Conservation (phyloP, 2,113 vertebrate species). For the Mesembrinibis cayennensis region DNA sequence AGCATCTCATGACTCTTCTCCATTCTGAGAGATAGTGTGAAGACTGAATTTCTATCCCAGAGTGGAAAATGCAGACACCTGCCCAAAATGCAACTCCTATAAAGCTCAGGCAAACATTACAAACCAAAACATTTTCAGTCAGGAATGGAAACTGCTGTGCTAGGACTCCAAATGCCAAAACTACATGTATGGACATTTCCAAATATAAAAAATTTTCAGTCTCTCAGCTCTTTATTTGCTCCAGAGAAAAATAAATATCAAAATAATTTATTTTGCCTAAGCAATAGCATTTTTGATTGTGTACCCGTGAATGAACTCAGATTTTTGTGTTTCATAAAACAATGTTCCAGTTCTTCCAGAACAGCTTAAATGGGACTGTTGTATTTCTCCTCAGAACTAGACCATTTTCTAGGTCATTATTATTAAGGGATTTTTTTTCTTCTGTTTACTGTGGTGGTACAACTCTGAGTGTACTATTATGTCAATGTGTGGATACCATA, state of each 20-base stretch:
- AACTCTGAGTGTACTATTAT: not conserved
- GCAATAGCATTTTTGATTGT: not conserved
- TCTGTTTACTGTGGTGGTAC: not conserved
- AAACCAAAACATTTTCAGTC: not conserved
- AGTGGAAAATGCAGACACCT: not conserved
- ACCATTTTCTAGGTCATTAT: not conserved
- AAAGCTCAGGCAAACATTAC: not conserved
- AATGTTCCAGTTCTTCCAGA: not conserved
- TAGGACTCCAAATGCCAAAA: not conserved
- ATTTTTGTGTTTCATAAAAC: not conserved
- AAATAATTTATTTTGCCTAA: not conserved
- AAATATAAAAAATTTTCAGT: not conserved
- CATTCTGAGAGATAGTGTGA: not conserved
- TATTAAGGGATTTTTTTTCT: not conserved
- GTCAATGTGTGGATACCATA: not conserved
- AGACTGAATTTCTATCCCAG: not conserved
- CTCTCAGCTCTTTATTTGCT: not conserved
- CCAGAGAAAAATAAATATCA: not conserved
- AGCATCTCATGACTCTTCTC: not conserved
- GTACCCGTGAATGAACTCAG: not conserved
- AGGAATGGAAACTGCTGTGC: not conserved
- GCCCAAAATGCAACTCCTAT: not conserved
- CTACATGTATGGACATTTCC: not conserved
- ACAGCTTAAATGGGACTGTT: not conserved
- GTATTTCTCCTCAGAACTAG: not conserved